Conservation (phyloP, 2,888 invertebrate genomes). For the Aquatica leii region DNA sequence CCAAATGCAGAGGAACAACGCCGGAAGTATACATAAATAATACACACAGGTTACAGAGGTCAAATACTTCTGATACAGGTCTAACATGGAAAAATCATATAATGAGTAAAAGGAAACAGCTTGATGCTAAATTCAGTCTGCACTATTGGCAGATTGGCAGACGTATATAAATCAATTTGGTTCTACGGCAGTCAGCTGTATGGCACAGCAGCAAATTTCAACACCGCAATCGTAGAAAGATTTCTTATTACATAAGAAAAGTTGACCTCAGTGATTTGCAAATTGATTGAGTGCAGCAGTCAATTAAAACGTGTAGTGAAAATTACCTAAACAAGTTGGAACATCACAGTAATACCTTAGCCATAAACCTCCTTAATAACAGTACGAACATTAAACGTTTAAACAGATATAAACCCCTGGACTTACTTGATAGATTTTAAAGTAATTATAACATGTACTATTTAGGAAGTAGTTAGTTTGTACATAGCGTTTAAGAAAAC, state of each 20-base stretch:
- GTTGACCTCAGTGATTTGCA: slow-evolving; percentile 8
- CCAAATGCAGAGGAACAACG: slow-evolving; percentile 26
- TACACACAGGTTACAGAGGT: no score
- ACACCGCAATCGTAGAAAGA: slow-evolving; percentile 7
- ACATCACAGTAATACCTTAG: slow-evolving; percentile 2
- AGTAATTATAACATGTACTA: not conserved
- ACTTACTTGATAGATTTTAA: slow-evolving; percentile 4
- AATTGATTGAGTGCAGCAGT: not conserved
- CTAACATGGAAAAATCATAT: no score
- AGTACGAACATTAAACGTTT: slow-evolving; percentile 1
- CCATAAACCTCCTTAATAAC: slow-evolving; percentile 6
- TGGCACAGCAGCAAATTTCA: slow-evolving; percentile 9
- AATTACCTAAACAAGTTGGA: slow-evolving; percentile 10
- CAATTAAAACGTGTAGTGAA: slow-evolving; percentile 11
- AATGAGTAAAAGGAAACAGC: no score
- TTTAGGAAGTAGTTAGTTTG: no score
- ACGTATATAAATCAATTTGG: not conserved
- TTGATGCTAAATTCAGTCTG: not conserved
- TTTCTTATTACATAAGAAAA: slow-evolving; percentile 13
- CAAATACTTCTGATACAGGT: no score
- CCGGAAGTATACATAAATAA: no score
- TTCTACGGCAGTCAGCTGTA: slow-evolving; percentile 7
- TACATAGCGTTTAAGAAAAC: no score
- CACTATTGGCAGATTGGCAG: not conserved
- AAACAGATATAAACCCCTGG: slow-evolving; percentile 9